Conservation (phyloP, 2,888 invertebrate species). For the Junonia oenone region DNA sequence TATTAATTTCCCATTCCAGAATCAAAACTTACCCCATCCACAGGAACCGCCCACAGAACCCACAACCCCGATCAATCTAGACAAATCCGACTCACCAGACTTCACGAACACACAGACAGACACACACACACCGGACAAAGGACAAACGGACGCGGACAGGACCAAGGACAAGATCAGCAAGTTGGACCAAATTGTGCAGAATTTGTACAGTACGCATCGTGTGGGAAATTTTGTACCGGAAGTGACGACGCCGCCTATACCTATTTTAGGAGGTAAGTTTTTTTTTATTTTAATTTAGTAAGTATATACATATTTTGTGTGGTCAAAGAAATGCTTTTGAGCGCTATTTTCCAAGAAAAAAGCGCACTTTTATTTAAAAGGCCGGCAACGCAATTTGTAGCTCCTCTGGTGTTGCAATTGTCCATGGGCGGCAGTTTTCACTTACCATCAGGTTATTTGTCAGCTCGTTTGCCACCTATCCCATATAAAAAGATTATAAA, state of each 20-base stretch:
- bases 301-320: too few relatives aligned
- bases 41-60: conserved; percentile 36
- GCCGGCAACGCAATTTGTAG: too few relatives aligned
- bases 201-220: conserved; percentile 66
- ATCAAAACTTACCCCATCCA: conserved; percentile 53
- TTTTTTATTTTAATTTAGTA: too few relatives aligned
- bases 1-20: too few relatives aligned
- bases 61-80: conserved; percentile 46
- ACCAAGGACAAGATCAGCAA: conserved; percentile 65
- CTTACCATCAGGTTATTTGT: too few relatives aligned
- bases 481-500: too few relatives aligned
- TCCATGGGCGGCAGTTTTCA: too few relatives aligned
- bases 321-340: too few relatives aligned
- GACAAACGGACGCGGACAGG: conserved; percentile 31
- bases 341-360: too few relatives aligned
- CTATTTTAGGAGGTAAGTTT: conserved; percentile 45
- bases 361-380: too few relatives aligned
- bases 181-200: conserved; percentile 70
- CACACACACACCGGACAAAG: conserved; percentile 41
- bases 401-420: too few relatives aligned
- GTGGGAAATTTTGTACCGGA: conserved; percentile 49
- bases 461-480: too few relatives aligned
- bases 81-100: conserved; percentile 36
- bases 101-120: conserved; percentile 19
- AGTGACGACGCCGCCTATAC: conserved; percentile 35